Evolutionary conservation across 2,797 vertebrate species (phyloP), one percentile per base, ranked within the genome.

Genomic region (Hylomyscus alleni): DNA sequence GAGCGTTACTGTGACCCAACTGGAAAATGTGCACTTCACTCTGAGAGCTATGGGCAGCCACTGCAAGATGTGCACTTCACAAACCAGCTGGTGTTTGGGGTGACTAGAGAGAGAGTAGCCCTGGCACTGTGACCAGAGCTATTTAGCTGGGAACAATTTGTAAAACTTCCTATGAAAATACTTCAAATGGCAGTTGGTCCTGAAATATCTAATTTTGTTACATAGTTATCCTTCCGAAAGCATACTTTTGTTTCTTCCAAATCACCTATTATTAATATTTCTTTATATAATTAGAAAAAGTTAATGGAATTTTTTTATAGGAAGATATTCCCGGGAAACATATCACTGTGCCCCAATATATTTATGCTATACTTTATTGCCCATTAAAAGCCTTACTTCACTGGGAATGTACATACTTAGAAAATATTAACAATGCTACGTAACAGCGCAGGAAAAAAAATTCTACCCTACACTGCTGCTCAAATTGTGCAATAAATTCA

Each of bases 121-220:
- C 62, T 60, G 65, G 40, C 50, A 84, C 0, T 54, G 26, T 6
- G 31, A 56, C 0, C 0, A 13, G n/a, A 50, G 19, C 31, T 89
- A 86, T n/a, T 94, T 5, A 52, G 47, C 52, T 50, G 37, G 54
- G 80, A 11, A 82, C 37, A 93, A n/a, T 24, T n/a, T 77, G 4
- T 85, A 54, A 93, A 89, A 78, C 20, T 44, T 65, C 31, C 81
- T 56, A 91, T 5, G 10, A 40, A 93, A 89, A 91, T 60, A 91
- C 44, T 84, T 91, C 62, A 89, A 37, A 3, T 92, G 31, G 12
- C 60, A 97, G 44, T 73, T 78, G 31, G 6, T 85, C 20, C 50
- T 93, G 92, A 95, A 93, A 94, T 58, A 90, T 3, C 50, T 90
- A 89, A 77, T 69, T 94, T 90, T 94, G 65, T 82, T 86, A 87